phyloP scores from a whole-genome alignment of 2,888 invertebrate genomes.

The Iphiclides podalirius region DNA sequence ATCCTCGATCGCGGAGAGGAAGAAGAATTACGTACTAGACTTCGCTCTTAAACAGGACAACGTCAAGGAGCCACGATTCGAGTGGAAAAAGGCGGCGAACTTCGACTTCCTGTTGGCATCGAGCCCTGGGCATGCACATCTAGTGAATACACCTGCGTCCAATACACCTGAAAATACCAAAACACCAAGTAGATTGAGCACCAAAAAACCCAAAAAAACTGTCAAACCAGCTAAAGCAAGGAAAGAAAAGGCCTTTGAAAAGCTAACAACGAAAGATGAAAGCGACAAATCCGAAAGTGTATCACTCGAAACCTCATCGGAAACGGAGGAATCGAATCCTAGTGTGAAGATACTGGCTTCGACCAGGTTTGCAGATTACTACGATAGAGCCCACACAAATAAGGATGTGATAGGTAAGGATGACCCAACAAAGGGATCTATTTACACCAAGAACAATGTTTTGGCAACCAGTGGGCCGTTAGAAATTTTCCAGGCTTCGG shows the following conservation, averaged over 20 bases:
- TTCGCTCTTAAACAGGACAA: constrained; percentile 2
- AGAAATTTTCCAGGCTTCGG: not conserved
- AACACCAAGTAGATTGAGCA: not conserved
- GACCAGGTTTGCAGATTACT: not conserved
- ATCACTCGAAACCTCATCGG: not conserved
- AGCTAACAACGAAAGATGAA: not conserved
- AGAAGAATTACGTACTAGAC: constrained; percentile 4
- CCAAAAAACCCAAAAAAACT: not conserved
- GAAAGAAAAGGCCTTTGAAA: not conserved
- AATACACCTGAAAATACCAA: not conserved
- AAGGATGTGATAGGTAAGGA: not conserved
- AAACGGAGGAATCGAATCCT: not conserved
- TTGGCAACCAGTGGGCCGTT: not conserved
- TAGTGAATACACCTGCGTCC: not conserved
- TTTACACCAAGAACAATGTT: not conserved
- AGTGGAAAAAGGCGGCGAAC: constrained; percentile 9
- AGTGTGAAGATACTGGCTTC: not conserved
- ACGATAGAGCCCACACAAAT: not conserved
- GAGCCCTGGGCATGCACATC: too few species aligned
- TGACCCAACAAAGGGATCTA: not conserved
- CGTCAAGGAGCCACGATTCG: not conserved
- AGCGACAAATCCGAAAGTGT: not conserved
- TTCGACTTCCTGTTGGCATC: not conserved
- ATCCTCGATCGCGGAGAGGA: not conserved
- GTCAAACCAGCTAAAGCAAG: not conserved